Evolutionary conservation across 1,140 invertebrate species (phyloP).

Genomic region (Cephus cinctus): DNA sequence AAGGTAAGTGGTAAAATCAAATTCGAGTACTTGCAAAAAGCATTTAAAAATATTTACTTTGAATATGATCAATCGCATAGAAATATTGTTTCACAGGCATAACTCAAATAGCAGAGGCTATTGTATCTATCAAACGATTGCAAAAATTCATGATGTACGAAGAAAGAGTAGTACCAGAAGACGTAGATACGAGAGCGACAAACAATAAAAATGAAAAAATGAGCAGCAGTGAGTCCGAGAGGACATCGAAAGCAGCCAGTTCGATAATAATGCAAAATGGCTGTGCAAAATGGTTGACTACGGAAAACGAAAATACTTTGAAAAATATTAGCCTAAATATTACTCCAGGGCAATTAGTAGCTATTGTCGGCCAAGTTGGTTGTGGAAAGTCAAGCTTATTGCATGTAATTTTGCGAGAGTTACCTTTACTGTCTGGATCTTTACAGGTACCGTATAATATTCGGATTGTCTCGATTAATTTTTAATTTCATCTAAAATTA

Average conservation of each 20-base stretch:
- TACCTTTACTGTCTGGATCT: slow-evolving; percentile 60
- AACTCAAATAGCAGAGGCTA: slow-evolving; percentile 58
- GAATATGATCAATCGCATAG: background rate
- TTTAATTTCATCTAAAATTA: too few species aligned
- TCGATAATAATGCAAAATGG: slow-evolving; percentile 39
- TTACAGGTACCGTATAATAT: slow-evolving; percentile 41
- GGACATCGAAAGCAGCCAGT: background rate
- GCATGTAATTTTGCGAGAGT: slow-evolving; percentile 74
- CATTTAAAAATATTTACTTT: background rate
- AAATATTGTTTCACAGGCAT: slow-evolving; percentile 32
- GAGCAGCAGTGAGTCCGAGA: slow-evolving; percentile 13
- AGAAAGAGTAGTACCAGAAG: slow-evolving; percentile 40
- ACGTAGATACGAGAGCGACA: slow-evolving; percentile 7
- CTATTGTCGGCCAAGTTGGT: slow-evolving; percentile 77
- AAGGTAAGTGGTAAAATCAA: slow-evolving; percentile 56
- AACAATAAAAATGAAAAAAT: slow-evolving; percentile 26
- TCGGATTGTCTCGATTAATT: too few species aligned
- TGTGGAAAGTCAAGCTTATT: slow-evolving; percentile 77
- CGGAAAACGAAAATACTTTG: slow-evolving; percentile 50
- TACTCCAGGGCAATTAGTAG: slow-evolving; percentile 65
- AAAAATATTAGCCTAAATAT: slow-evolving; percentile 61
- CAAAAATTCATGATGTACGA: slow-evolving; percentile 65
- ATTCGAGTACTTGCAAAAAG: background rate
- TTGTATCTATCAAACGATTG: slow-evolving; percentile 69
- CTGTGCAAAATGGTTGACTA: slow-evolving; percentile 46